Evolutionary conservation across 2,113 vertebrate genomes (phyloP).

Genomic region (Chamaetylas fuelleborni): DNA sequence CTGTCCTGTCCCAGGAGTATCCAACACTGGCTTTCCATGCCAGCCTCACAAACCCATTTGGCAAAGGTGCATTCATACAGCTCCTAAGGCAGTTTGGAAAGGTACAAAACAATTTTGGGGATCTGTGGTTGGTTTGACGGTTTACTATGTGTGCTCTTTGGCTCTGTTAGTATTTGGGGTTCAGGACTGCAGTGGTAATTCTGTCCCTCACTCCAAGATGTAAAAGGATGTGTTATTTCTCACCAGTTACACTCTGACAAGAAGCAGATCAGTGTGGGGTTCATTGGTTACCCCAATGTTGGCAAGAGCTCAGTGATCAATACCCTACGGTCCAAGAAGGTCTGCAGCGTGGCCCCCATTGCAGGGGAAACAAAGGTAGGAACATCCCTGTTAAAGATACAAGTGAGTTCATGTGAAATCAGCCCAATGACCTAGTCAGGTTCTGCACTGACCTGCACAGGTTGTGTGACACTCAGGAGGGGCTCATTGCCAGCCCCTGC

Average conservation of each 20-base stretch:
- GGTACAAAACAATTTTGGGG: constrained; percentile 66
- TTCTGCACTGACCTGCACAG: neutral
- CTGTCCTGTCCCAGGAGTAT: constrained; percentile 89
- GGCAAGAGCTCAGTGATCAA: constrained; percentile 99
- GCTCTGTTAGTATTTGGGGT: neutral
- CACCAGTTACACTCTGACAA: constrained; percentile 93
- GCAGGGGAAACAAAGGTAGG: constrained; percentile 97
- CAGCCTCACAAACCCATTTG: constrained; percentile 96
- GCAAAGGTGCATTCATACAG: constrained; percentile 97
- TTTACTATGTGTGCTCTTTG: neutral
- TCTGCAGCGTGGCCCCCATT: constrained; percentile 94
- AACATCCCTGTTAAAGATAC: neutral
- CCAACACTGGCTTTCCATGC: constrained; percentile 96
- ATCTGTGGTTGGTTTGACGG: neutral
- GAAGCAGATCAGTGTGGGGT: constrained; percentile 98
- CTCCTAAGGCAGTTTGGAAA: constrained; percentile 97
- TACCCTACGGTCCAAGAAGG: constrained; percentile 94
- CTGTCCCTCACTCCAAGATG: neutral
- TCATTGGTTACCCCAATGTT: constrained; percentile 98
- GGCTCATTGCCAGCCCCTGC: neutral
- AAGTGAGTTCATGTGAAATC: neutral
- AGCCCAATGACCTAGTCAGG: neutral
- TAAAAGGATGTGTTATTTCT: neutral
- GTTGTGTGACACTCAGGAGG: neutral
- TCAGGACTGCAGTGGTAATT: neutral